Percentiles rank a stretch among this genome's conserved stretches.
Evolutionary conservation across 2,797 vertebrate genomes (phyloP).

Genomic region (Pseudomugil tenellus): DNA sequence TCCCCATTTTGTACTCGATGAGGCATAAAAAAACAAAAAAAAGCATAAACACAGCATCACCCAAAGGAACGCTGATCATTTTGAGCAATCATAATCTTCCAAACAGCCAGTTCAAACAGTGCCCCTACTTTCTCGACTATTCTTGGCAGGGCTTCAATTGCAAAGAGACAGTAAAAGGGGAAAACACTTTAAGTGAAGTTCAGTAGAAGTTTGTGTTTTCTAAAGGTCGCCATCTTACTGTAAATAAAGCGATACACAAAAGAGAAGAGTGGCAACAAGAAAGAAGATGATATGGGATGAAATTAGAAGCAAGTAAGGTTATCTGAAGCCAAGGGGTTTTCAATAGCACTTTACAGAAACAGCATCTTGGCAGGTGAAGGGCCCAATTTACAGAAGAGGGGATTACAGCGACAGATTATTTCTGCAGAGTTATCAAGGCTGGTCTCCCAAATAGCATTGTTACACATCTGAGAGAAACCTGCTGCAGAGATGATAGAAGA

Average conservation of each 20-base stretch:
- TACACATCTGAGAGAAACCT: conserved; percentile 37
- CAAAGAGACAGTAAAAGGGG: not conserved
- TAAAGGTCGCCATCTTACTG: conserved; percentile 32
- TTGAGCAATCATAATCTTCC: conserved; percentile 44
- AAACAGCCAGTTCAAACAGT: conserved; percentile 31
- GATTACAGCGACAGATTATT: conserved; percentile 67
- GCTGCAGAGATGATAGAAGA: conserved; percentile 17
- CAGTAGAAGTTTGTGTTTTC: not conserved
- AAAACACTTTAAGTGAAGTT: conserved; percentile 36
- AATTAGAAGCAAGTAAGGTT: conserved; percentile 33
- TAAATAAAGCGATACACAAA: conserved; percentile 19
- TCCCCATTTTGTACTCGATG: conserved; percentile 21
- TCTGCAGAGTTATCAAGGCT: conserved; percentile 45
- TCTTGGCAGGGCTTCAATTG: conserved; percentile 40
- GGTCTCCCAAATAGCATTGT: conserved; percentile 51
- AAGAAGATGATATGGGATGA: conserved; percentile 31
- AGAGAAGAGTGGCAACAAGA: conserved; percentile 33
- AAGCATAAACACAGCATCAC: conserved; percentile 13
- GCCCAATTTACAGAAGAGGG: conserved; percentile 63
- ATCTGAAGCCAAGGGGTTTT: conserved; percentile 49
- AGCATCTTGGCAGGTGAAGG: conserved; percentile 35
- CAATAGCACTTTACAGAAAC: conserved; percentile 48
- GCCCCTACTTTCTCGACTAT: conserved; percentile 36
- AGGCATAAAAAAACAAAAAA: conserved; percentile 41
- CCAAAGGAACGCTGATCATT: conserved; percentile 46